These are phyloP conservation scores for Florisuga fusca DNA, from an alignment of 2,797 vertebrate genomes.

Conservation along the genomic window DNA sequence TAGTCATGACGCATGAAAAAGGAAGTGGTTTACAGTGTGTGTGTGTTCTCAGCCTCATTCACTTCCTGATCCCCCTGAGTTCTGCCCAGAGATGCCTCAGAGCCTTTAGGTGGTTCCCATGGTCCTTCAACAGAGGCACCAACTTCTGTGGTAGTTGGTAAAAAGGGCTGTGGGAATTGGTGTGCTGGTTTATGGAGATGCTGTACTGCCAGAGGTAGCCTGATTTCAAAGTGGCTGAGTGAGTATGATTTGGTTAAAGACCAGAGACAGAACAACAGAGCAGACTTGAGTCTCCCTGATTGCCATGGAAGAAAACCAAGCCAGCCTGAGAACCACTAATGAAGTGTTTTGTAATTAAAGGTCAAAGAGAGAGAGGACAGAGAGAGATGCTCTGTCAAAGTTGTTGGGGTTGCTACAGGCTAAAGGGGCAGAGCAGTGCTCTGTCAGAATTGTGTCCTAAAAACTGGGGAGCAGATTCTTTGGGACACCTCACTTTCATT, in stretches of 20 bases:
- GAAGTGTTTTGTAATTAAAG: conserved; percentile 38
- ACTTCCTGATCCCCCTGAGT: background rate
- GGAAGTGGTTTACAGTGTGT: conserved; percentile 31
- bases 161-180: conserved; percentile 21
- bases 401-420: background rate
- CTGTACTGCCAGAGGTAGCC: background rate
- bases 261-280: background rate
- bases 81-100: background rate
- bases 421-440: background rate
- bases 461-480: background rate
- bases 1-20: background rate
- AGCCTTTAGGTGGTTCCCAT: background rate
- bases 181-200: conserved; percentile 10
- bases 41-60: conserved; percentile 29
- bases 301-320: background rate
- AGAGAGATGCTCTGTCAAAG: background rate
- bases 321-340: conserved; percentile 33
- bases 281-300: background rate
- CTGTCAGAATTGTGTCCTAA: background rate
- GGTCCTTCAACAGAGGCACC: background rate
- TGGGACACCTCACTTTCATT: conserved; percentile 12
- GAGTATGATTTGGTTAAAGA: conserved; percentile 1
- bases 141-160: background rate
- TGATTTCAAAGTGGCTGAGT: background rate
- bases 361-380: background rate